phyloP scores from a whole-genome alignment of 2,113 vertebrate genomes.

The Tragelaphus strepsiceros region DNA sequence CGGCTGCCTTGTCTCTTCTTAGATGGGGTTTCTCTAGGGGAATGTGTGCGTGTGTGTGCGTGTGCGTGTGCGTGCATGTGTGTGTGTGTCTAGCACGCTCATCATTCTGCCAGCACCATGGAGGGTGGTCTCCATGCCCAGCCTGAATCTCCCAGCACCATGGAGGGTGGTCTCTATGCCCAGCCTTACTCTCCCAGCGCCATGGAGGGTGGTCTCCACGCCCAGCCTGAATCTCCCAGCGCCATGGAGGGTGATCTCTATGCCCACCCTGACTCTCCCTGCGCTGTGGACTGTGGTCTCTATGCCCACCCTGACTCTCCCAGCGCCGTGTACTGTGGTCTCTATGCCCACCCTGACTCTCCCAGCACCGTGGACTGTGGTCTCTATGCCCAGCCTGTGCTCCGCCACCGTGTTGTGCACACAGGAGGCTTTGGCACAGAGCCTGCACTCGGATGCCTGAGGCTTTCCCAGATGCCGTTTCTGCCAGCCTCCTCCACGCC shows the following conservation, averaged over 20 bases:
- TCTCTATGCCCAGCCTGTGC: neutral
- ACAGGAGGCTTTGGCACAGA: neutral
- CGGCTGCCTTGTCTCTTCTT: neutral
- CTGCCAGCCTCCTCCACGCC: neutral
- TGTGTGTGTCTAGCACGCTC: neutral
- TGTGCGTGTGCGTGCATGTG: neutral
- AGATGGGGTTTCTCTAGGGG: neutral
- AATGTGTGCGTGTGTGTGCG: neutral
- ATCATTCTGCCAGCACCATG: rapidly evolving
- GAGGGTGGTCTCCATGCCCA: neutral
- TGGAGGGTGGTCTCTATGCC: rapidly evolving
- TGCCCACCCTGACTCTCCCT: neutral
- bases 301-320: neutral
- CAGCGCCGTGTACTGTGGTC: too few species aligned
- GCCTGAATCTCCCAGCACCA: neutral
- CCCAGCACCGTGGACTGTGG: neutral
- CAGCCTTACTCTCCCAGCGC: neutral
- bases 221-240: neutral
- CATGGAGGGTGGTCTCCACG: neutral
- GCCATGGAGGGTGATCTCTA: rapidly evolving
- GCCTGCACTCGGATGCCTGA: neutral
- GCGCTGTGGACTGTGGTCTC: neutral
- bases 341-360: rapidly evolving
- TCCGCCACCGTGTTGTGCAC: neutral
- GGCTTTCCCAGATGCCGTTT: neutral